Evolutionary conservation across 2,113 vertebrate species (phyloP), one percentile per base, ranked within the genome.

Genomic region (Peromyscus leucopus): DNA sequence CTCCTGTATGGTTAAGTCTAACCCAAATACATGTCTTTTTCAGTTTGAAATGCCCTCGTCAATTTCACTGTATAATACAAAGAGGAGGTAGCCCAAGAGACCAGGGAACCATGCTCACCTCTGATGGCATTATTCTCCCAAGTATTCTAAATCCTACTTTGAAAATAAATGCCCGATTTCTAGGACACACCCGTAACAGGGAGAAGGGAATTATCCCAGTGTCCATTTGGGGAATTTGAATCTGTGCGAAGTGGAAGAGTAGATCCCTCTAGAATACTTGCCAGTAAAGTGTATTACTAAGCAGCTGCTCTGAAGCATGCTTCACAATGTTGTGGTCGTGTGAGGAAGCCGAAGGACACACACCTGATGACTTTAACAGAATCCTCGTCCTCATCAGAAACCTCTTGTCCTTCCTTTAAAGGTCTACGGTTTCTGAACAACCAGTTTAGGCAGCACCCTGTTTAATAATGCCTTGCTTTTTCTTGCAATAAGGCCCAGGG

Each of bases 1-100:
- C 98, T 97, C 94, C 75, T 96, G 91, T 98, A 95, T 90, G 89
- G 94, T 98, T 96, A 96, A 97, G 98, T 97, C 97, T 98, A 98
- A 98, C 90, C 96, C 78, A 98, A 98, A 97, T 93, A 97, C 97
- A 94, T 46, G 57, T 3, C 86, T 98, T 94, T 97, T 98, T 98
- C 95, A 85, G 75, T 91, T 84, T 61, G 95, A 98, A 98, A 98
- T 96, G 91, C 90, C 91, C 92, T 96, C 85, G 94, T 94, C 98
- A 98, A 93, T 98, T 98, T 98, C 90, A 93, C 96, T 95, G 91
- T 91, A 75, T 74, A 96, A 95, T 93, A 96, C 74, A 89, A 86
- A 97, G 31, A 95, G 48, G 65, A 90, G 78, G 65, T 31, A 76
- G 42, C 74, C 21, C 0, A 0, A 84, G 93, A 89, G 63, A 88